A percentile compares a stretch with the other conserved stretches of the same genome.
phyloP scores from a whole-genome alignment of 2,113 vertebrate species.

The Ceyx melanurus region DNA sequence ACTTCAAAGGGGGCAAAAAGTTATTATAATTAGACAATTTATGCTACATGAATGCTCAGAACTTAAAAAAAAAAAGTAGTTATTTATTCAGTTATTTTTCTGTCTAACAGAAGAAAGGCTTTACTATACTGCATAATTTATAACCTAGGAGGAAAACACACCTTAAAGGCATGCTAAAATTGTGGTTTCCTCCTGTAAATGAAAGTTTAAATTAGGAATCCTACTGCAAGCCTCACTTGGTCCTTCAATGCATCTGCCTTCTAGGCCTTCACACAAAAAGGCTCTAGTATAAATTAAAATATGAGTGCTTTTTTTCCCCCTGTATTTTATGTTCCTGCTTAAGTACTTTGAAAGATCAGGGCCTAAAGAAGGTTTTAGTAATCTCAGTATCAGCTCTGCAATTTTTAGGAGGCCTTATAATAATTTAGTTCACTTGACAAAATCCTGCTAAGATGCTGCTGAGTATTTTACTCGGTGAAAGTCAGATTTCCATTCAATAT shows the following conservation, averaged over 20 bases:
- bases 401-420: not conserved
- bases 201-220: not conserved
- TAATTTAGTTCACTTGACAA: not conserved
- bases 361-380: not conserved
- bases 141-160: not conserved
- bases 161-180: not conserved
- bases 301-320: not conserved
- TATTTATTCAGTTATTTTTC: slow-evolving; percentile 19
- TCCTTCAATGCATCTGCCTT: not conserved
- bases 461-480: not conserved
- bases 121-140: slow-evolving; percentile 9
- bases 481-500: not conserved
- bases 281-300: not conserved
- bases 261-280: not conserved
- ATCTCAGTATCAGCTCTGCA: not conserved
- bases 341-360: not conserved
- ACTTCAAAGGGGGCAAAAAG: not conserved
- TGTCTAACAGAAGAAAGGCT: not conserved
- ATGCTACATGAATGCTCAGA: not conserved
- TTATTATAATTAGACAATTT: slow-evolving; percentile 9
- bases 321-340: not conserved
- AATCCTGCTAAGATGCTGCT: not conserved
- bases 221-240: not conserved
- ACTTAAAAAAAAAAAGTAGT: not conserved
- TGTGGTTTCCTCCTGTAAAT: not conserved